A percentile compares a stretch with the other conserved stretches of the same genome.
Conservation (phyloP, 2,888 invertebrate genomes). For the Allygus modestus region DNA sequence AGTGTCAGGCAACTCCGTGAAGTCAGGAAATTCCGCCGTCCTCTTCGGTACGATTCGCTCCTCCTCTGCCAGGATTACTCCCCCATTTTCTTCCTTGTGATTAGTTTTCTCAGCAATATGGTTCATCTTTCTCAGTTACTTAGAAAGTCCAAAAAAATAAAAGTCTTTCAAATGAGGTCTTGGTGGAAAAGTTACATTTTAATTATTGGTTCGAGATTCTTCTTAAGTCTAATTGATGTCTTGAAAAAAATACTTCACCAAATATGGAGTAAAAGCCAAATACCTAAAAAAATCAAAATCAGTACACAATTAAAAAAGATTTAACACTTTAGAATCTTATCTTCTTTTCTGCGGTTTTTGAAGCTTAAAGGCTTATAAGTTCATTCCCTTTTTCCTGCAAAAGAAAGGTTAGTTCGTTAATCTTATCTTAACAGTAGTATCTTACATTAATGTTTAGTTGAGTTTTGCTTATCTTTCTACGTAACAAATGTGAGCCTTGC, state of each 20-base stretch:
- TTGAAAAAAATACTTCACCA: too few relatives aligned
- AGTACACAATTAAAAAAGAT: too few relatives aligned
- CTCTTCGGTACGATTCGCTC: constrained; percentile 9
- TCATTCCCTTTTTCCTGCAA: constrained; percentile 24
- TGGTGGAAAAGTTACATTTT: neutral
- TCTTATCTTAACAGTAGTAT: neutral
- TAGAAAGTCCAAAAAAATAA: neutral
- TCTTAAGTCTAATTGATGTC: too few relatives aligned
- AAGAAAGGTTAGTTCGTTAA: neutral
- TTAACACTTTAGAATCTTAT: neutral
- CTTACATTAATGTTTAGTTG: constrained; percentile 12
- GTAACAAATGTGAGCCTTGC: neutral
- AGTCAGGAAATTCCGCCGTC: constrained; percentile 41
- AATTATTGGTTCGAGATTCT: neutral
- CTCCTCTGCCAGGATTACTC: neutral
- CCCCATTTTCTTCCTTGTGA: constrained; percentile 15
- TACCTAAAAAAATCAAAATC: too few relatives aligned
- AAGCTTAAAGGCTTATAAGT: neutral
- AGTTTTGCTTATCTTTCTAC: constrained; percentile 19
- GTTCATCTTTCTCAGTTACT: neutral
- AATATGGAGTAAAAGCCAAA: too few relatives aligned
- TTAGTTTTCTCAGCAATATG: neutral
- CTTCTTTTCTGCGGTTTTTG: neutral
- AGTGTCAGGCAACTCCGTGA: constrained; percentile 11
- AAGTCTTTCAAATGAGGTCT: neutral